Percentiles rank a stretch among this genome's conserved stretches.
These are phyloP conservation scores for Anthrax anthrax DNA, from an alignment of 2,888 invertebrate genomes.

Conservation along the genomic window DNA sequence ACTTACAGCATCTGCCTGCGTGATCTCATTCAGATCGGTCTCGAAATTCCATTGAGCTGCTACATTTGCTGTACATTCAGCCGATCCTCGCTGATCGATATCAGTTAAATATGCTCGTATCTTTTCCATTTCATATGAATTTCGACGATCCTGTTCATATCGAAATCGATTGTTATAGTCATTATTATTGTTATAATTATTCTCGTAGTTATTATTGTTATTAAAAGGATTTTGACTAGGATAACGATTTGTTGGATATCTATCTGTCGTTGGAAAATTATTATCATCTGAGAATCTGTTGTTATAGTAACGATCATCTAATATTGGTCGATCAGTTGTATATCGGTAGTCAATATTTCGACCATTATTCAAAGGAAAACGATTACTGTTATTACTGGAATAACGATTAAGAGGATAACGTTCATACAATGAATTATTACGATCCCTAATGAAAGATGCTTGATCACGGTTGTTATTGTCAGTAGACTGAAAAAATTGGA, in stretches of 20 bases:
- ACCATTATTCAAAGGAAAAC: not conserved
- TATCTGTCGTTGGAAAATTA: not conserved
- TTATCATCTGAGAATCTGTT: not conserved
- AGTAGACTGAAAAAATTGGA: too few species aligned
- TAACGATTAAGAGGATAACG: not conserved
- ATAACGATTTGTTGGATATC: not conserved
- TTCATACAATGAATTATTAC: too few species aligned
- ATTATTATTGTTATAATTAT: slow-evolving; percentile 25
- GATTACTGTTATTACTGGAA: not conserved
- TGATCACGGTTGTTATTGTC: slow-evolving; percentile 25
- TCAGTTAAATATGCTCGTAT: slow-evolving; percentile 44
- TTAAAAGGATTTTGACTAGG: slow-evolving; percentile 16
- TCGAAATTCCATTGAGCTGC: slow-evolving; percentile 81
- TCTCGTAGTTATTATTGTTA: slow-evolving; percentile 22
- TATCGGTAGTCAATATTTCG: too few species aligned
- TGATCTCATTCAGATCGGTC: slow-evolving; percentile 69
- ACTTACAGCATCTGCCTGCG: slow-evolving; percentile 74
- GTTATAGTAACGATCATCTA: too few species aligned
- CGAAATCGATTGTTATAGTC: slow-evolving; percentile 35
- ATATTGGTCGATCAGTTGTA: too few species aligned
- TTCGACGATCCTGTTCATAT: slow-evolving; percentile 29
- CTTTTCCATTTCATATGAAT: slow-evolving; percentile 29
- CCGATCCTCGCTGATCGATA: slow-evolving; percentile 60
- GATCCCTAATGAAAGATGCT: too few species aligned
- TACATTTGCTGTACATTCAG: slow-evolving; percentile 74